Base-by-base conservation (phyloP, 2,888 invertebrate genomes). In the Caenorhabditis panamensis region DNA sequence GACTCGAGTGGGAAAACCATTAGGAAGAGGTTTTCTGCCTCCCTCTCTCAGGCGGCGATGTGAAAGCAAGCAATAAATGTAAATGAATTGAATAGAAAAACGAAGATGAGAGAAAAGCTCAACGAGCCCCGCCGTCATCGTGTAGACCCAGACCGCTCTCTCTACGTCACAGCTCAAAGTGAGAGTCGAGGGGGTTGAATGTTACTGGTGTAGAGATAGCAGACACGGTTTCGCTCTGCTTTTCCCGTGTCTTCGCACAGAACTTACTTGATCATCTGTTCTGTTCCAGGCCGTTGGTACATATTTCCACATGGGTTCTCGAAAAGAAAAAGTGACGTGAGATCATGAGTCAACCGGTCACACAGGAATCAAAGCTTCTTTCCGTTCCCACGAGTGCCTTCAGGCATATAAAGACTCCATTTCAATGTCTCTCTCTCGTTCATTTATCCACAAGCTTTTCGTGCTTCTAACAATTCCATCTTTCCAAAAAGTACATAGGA, bases 111-210 rank as follows among this genome's bases (percentile, higher is more conserved):
- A 58, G 69, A 68, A 68, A 75, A 61, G 61, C 64, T 67, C 61
- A 56, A 62, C 24, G 62, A 77, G 63, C 54, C 49, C 18, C 37
- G 31, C 67, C 66, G 79, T 71, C 79, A 68, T 58, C 68, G 49
- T 63, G 61, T 79, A 67, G 79, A 79, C 68, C 79, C 73, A 73
- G 61, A 63, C 62, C 58, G 80, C 75, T 80, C 80, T 80, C 75
- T 47, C 80, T 80, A 80, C 80, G 80, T 80, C 80, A 80, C 64
- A 75, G 75, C 79, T 79, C 79, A 69, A 58, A 71, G 36, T 44
- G 67, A 76, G 69, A 69, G 58, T 58, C 28, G 77, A 58, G 77
- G 66, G 72, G 66, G 66, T 18, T 61, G 66, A 66, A 67, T 75
- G 75, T 44, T 75, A 36, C 58, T 51, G 47, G 49, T 0, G 18